These are phyloP conservation scores for Bagarius yarrelli DNA, from an alignment of 2,113 vertebrate species.

Conservation along the genomic window DNA sequence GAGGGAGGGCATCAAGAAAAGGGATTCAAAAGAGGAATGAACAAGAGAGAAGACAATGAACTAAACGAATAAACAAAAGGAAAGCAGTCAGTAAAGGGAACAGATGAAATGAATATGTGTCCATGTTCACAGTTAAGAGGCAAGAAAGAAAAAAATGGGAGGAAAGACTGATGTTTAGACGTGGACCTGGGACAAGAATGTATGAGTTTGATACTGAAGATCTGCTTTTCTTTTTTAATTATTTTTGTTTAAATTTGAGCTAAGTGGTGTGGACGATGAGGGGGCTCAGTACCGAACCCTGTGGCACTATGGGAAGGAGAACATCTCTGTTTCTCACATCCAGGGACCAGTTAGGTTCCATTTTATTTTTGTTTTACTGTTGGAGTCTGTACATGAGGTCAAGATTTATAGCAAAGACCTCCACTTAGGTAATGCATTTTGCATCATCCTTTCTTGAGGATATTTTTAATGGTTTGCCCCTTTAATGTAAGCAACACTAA, in stretches of 20 bases:
- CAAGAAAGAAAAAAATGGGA: slow-evolving; percentile 65
- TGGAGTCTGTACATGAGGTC: slow-evolving; percentile 30
- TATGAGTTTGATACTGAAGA: slow-evolving; percentile 72
- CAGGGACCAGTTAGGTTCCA: slow-evolving; percentile 51
- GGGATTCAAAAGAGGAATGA: slow-evolving; percentile 26
- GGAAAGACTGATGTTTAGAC: slow-evolving; percentile 55
- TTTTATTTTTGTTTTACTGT: slow-evolving; percentile 51
- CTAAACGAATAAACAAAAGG: slow-evolving; percentile 51
- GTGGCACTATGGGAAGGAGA: slow-evolving; percentile 70
- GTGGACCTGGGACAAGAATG: slow-evolving; percentile 66
- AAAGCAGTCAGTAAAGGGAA: slow-evolving; percentile 49
- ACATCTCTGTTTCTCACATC: slow-evolving; percentile 65
- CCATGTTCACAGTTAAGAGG: slow-evolving; percentile 67
- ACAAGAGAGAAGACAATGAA: slow-evolving; percentile 48
- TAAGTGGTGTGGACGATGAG: slow-evolving; percentile 69
- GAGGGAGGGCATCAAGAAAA: slow-evolving; percentile 45
- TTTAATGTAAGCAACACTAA: slow-evolving; percentile 12
- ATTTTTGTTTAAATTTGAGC: slow-evolving; percentile 70
- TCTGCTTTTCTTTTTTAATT: slow-evolving; percentile 65
- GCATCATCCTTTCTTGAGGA: background rate
- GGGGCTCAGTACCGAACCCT: slow-evolving; percentile 74
- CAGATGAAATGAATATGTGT: slow-evolving; percentile 49
- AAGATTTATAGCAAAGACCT: slow-evolving; percentile 13
- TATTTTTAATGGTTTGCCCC: slow-evolving; percentile 16
- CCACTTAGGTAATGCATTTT: slow-evolving; percentile 22